phyloP scores from a whole-genome alignment of 2,797 vertebrate genomes.

The Hypotaenidia philippensis region DNA sequence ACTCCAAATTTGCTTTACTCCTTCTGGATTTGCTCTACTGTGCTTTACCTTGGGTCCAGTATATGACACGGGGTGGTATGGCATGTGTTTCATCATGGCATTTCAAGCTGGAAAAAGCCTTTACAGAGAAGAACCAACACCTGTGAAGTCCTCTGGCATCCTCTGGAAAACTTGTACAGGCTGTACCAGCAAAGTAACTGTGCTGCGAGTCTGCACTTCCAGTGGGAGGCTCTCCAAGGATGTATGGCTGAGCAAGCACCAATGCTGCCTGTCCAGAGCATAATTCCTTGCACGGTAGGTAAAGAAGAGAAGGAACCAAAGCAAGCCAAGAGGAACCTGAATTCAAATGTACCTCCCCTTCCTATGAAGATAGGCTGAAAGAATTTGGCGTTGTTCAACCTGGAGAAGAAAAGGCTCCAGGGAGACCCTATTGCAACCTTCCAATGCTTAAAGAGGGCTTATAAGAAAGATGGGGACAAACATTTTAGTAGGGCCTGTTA shows the following conservation, averaged over 20 bases:
- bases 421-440: no score
- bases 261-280: background rate
- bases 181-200: background rate
- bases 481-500: no score
- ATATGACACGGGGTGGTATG: background rate
- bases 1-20: background rate
- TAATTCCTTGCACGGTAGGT: background rate
- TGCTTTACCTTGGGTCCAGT: background rate
- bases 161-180: background rate
- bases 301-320: background rate
- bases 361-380: no score
- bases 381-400: no score
- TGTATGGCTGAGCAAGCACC: background rate
- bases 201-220: background rate
- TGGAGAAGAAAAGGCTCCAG: no score
- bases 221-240: background rate
- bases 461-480: no score
- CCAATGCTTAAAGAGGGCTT: no score
- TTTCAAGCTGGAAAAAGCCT: background rate
- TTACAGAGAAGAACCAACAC: background rate
- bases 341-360: background rate
- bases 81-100: rapidly evolving
- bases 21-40: background rate
- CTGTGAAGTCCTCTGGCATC: background rate
- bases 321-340: background rate